A percentile compares a stretch with the other conserved stretches of the same genome.
phyloP scores from a whole-genome alignment of 2,113 vertebrate genomes.

The Seriola aureovittata region DNA sequence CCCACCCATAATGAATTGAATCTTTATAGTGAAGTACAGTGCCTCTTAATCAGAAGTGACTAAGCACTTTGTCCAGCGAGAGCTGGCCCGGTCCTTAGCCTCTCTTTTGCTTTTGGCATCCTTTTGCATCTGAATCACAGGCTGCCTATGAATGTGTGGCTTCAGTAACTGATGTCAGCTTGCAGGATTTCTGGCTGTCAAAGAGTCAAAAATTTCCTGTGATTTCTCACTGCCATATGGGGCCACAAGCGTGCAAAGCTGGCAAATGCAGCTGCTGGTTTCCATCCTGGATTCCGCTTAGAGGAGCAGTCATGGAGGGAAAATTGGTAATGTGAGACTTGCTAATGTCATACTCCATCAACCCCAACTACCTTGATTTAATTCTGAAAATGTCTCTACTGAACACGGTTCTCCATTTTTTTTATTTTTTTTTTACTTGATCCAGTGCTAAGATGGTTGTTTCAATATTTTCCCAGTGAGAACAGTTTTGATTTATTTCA shows the following conservation, averaged over 20 bases:
- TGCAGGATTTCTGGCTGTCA: slow-evolving; percentile 16
- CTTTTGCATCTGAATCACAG: slow-evolving; percentile 34
- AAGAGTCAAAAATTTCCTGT: slow-evolving; percentile 29
- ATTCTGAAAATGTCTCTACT: slow-evolving; percentile 27
- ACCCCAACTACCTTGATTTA: slow-evolving; percentile 39
- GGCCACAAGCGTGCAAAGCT: slow-evolving; percentile 29
- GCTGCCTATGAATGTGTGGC: slow-evolving; percentile 28
- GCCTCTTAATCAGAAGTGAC: slow-evolving; percentile 48
- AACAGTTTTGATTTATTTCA: not conserved
- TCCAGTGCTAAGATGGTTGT: not conserved
- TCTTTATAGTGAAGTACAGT: slow-evolving; percentile 23
- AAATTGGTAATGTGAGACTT: slow-evolving; percentile 59
- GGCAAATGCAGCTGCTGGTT: slow-evolving; percentile 63
- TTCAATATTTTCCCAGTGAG: slow-evolving; percentile 6
- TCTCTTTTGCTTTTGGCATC: slow-evolving; percentile 9
- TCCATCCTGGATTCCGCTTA: slow-evolving; percentile 47
- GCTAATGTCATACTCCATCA: slow-evolving; percentile 43
- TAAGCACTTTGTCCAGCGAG: slow-evolving; percentile 39
- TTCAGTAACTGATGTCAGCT: slow-evolving; percentile 36
- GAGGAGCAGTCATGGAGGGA: slow-evolving; percentile 45
- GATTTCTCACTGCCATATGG: slow-evolving; percentile 31
- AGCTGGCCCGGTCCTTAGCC: slow-evolving; percentile 3
- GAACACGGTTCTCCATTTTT: slow-evolving; percentile 11
- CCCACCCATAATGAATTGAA: slow-evolving; percentile 37
- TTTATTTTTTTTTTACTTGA: not conserved